Percentiles rank a stretch among this genome's conserved stretches.
Conservation (phyloP, 2,888 invertebrate genomes). For the Trilocha varians region DNA sequence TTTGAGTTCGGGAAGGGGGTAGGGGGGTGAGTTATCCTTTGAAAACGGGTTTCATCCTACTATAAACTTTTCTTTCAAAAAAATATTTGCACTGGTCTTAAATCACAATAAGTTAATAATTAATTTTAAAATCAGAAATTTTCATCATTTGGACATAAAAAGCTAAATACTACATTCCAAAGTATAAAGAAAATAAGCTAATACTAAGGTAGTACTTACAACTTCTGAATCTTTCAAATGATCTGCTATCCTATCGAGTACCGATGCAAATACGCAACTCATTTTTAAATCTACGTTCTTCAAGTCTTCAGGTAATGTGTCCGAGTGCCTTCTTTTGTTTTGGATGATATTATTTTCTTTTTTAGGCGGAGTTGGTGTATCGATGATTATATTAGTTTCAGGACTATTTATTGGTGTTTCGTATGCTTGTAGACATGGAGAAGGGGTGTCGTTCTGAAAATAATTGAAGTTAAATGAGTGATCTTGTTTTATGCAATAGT, state of each 20-base stretch:
- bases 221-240: slow-evolving; percentile 25
- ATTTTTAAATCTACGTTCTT: slow-evolving; percentile 32
- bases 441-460: slow-evolving; percentile 13
- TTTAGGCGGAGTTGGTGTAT: slow-evolving; percentile 28
- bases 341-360: slow-evolving; percentile 10
- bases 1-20: no score
- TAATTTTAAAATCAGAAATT: no score
- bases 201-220: slow-evolving; percentile 19
- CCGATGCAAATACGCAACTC: slow-evolving; percentile 32
- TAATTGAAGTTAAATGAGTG: no score
- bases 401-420: not conserved
- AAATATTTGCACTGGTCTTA: no score
- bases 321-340: slow-evolving; percentile 18
- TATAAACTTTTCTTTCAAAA: no score
- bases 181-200: no score
- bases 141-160: no score
- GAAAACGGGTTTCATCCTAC: no score
- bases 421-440: not conserved
- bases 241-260: slow-evolving; percentile 27
- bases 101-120: no score
- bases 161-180: no score
- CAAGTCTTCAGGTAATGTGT: slow-evolving; percentile 31
- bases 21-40: no score
- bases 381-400: not conserved
- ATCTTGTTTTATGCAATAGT: no score